These are phyloP conservation scores for Apaloderma vittatum DNA, from an alignment of 2,113 vertebrate species.

Conservation along the genomic window DNA sequence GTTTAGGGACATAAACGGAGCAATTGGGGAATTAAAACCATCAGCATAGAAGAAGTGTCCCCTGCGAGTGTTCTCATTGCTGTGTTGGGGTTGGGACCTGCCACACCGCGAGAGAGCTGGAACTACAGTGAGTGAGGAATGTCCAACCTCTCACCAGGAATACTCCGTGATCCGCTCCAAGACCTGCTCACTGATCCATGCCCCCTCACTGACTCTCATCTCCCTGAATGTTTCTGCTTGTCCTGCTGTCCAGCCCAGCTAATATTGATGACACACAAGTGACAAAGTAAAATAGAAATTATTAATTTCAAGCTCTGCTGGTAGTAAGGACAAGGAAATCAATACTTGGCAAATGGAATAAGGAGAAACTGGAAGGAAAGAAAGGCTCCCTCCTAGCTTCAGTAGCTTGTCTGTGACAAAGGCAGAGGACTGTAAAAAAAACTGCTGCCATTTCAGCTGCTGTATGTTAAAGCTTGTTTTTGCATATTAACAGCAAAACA, in stretches of 20 bases:
- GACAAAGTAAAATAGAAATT: constrained; percentile 44
- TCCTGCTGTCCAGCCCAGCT: not conserved
- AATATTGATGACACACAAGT: not conserved
- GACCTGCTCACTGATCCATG: not conserved
- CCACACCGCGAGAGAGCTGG: not conserved
- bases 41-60: not conserved
- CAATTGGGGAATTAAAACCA: not conserved
- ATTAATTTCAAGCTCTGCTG: constrained; percentile 67
- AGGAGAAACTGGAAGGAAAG: not conserved
- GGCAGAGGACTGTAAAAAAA: not conserved
- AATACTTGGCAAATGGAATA: constrained; percentile 48
- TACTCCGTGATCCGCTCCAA: rapidly evolving
- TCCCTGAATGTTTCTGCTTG: not conserved
- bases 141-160: not conserved
- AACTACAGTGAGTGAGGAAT: not conserved
- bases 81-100: not conserved
- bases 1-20: not conserved
- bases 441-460: not conserved
- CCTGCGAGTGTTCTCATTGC: not conserved
- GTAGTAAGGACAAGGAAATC: constrained; percentile 53
- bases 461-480: not conserved
- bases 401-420: not conserved
- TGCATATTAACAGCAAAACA: not conserved
- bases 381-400: not conserved
- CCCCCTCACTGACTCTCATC: not conserved